Conservation (phyloP, 1,140 invertebrate species). For the Pseudomyrmex sp. region DNA sequence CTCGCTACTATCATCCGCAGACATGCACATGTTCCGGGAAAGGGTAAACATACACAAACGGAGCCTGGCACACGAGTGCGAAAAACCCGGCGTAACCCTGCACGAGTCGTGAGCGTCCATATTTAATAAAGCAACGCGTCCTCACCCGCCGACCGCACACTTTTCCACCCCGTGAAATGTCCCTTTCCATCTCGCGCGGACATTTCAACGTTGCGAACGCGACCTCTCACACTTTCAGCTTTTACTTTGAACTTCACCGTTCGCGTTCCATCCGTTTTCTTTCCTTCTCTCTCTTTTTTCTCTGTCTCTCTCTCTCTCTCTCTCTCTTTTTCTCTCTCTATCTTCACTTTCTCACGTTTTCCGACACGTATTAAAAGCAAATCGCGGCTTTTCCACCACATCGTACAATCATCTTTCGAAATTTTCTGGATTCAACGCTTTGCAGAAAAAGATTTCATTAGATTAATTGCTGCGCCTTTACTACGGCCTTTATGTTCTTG, state of each 20-base stretch:
- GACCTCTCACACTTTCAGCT: conserved; percentile 49
- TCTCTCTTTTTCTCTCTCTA: neutral
- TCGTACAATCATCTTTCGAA: neutral
- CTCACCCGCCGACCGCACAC: conserved; percentile 57
- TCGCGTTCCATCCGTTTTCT: conserved; percentile 29
- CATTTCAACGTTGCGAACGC: conserved; percentile 28
- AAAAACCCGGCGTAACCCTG: conserved; percentile 4
- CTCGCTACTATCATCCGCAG: conserved; percentile 23
- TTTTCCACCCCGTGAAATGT: conserved; percentile 46
- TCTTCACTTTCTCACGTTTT: conserved; percentile 41
- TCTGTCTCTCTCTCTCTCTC: neutral
- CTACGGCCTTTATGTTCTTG: neutral
- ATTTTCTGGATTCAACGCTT: conserved; percentile 4
- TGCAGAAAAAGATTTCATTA: conserved; percentile 15
- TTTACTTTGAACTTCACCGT: conserved; percentile 66
- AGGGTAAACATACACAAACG: neutral
- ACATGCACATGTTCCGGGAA: neutral
- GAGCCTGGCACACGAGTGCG: neutral
- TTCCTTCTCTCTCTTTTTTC: conserved; percentile 44
- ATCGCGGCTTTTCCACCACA: neutral
- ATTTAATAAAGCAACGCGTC: conserved; percentile 70
- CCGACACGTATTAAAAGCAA: conserved; percentile 35
- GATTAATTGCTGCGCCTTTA: conserved; percentile 16
- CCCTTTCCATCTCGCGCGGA: conserved; percentile 30
- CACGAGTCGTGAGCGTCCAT: conserved; percentile 57